Conservation (phyloP, 2,888 invertebrate genomes). For the Drosophila flavopinicola region DNA sequence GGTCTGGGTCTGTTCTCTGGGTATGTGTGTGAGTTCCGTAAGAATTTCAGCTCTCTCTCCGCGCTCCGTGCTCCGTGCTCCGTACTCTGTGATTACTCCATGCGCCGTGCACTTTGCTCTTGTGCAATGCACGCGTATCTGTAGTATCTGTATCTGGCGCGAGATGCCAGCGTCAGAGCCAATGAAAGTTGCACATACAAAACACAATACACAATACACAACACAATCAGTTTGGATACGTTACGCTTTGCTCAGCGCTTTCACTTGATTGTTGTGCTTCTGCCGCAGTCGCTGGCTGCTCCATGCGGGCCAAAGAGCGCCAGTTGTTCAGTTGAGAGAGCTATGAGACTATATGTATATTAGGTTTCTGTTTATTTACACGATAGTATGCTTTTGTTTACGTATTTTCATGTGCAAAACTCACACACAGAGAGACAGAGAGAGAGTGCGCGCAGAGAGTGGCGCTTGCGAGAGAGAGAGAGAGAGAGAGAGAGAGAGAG, state of each 20-base stretch:
- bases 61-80: constrained; percentile 26
- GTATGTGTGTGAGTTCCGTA: constrained; percentile 51
- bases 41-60: constrained; percentile 52
- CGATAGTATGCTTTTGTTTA: constrained; percentile 67
- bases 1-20: constrained; percentile 9
- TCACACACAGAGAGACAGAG: constrained; percentile 19
- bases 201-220: constrained; percentile 41
- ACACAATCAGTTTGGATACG: constrained; percentile 48
- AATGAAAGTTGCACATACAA: constrained; percentile 70
- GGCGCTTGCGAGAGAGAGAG: constrained; percentile 17
- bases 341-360: constrained; percentile 40
- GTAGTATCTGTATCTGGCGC: constrained; percentile 41
- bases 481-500: constrained; percentile 8
- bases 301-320: constrained; percentile 63
- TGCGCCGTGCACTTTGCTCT: constrained; percentile 76
- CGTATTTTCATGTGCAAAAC: constrained; percentile 70
- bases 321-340: too few relatives aligned
- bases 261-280: constrained; percentile 71
- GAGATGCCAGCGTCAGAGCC: constrained; percentile 35
- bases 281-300: constrained; percentile 24
- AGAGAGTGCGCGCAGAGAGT: too few relatives aligned
- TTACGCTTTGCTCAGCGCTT: constrained; percentile 57
- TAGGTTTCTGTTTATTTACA: constrained; percentile 69
- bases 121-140: constrained; percentile 54
- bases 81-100: constrained; percentile 38